These are phyloP conservation scores for Carduelis carduelis DNA, from an alignment of 2,797 vertebrate genomes.

Conservation along the genomic window DNA sequence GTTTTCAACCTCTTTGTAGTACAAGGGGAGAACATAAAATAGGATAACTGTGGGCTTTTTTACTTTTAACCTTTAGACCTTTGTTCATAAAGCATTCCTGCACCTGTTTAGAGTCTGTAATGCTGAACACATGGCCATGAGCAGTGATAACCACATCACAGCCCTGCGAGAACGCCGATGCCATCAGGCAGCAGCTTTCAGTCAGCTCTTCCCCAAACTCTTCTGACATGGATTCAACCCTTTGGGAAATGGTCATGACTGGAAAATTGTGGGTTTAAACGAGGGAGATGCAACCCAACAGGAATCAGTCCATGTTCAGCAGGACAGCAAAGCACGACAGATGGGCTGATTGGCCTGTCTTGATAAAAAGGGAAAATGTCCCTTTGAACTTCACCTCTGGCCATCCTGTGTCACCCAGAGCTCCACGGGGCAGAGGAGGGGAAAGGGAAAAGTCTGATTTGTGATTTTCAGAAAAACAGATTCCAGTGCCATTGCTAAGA, in stretches of 20 bases:
- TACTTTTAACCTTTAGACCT: constrained; percentile 59
- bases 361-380: neutral
- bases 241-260: constrained; percentile 47
- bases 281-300: neutral
- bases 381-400: neutral
- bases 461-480: neutral
- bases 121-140: constrained; percentile 38
- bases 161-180: neutral
- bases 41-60: constrained; percentile 33
- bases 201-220: constrained; percentile 1
- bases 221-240: constrained; percentile 29
- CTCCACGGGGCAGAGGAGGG: neutral
- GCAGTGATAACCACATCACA: constrained; percentile 41
- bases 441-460: neutral
- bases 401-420: neutral
- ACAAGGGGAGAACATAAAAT: constrained; percentile 26
- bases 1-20: constrained; percentile 33
- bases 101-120: constrained; percentile 62
- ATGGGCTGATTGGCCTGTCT: neutral
- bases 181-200: neutral
- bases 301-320: neutral
- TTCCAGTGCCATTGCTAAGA: neutral
- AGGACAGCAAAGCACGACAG: neutral
- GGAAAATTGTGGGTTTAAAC: neutral
- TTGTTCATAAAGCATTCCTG: constrained; percentile 40